These are phyloP conservation scores for Takifugu ocellatus DNA, from an alignment of 2,797 vertebrate species.

Conservation along the genomic window DNA sequence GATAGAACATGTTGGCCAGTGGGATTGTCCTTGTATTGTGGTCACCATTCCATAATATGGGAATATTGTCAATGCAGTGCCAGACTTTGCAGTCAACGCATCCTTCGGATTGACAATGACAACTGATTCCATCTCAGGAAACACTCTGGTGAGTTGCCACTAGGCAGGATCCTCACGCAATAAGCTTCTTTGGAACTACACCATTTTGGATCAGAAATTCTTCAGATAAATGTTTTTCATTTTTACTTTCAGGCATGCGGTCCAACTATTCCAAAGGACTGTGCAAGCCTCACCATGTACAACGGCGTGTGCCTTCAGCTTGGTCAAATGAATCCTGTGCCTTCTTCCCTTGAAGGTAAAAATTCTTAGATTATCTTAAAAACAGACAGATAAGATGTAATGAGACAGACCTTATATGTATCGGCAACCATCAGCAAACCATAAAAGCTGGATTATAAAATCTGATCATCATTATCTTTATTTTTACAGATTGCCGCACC, in stretches of 20 bases:
- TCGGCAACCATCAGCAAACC: background rate
- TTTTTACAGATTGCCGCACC: slow-evolving; percentile 54
- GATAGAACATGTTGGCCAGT: too few relatives aligned
- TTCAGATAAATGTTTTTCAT: too few relatives aligned
- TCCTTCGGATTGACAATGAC: slow-evolving; percentile 73
- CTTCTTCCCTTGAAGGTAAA: slow-evolving; percentile 46
- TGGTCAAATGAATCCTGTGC: fast-evolving
- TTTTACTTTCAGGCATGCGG: slow-evolving; percentile 61
- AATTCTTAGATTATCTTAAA: background rate
- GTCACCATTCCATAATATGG: slow-evolving; percentile 1
- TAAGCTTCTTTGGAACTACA: too few relatives aligned
- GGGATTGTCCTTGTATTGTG: background rate
- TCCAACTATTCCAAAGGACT: slow-evolving; percentile 71
- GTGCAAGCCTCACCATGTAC: slow-evolving; percentile 62
- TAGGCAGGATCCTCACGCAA: too few relatives aligned
- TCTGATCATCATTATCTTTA: background rate
- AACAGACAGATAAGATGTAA: background rate
- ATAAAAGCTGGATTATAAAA: background rate
- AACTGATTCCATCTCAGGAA: slow-evolving; percentile 12
- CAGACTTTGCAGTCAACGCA: slow-evolving; percentile 60
- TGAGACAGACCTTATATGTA: too few relatives aligned
- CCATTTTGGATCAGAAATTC: too few relatives aligned
- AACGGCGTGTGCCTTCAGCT: slow-evolving; percentile 63
- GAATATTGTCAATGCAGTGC: slow-evolving; percentile 44
- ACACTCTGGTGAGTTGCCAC: slow-evolving; percentile 48